phyloP scores from a whole-genome alignment of 2,888 invertebrate genomes.

The Baronia brevicornis region DNA sequence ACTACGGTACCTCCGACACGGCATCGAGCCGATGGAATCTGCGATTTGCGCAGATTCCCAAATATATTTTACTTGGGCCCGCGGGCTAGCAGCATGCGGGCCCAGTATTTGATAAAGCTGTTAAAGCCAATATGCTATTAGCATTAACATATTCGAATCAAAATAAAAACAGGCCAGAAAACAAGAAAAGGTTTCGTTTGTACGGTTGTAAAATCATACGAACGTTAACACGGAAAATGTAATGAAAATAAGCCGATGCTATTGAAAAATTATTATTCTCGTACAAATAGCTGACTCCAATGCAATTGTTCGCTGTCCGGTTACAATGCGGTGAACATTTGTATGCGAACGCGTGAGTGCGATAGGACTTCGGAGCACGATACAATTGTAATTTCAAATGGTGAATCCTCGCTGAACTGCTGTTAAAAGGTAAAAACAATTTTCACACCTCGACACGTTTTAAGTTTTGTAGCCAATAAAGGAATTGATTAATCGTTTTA shows the following conservation, averaged over 20 bases:
- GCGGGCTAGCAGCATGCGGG: too few species aligned
- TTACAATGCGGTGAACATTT: conserved; percentile 34
- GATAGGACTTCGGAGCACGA: conserved; percentile 12
- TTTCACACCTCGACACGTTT: too few species aligned
- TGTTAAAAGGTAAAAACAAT: too few species aligned
- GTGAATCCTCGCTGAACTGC: too few species aligned
- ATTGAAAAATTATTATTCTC: conserved; percentile 24
- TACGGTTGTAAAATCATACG: conserved; percentile 9
- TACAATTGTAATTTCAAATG: conserved; percentile 14
- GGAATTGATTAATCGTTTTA: too few species aligned
- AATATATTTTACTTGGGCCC: too few species aligned
- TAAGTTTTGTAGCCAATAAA: too few species aligned
- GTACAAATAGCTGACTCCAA: conserved; percentile 17
- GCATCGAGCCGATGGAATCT: too few species aligned
- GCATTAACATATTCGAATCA: neutral
- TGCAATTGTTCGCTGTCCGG: conserved; percentile 24
- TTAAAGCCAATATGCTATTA: neutral
- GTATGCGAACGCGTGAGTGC: conserved; percentile 26
- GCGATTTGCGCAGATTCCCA: too few species aligned
- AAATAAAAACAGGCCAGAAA: neutral
- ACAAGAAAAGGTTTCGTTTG: neutral
- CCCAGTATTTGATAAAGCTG: too few species aligned
- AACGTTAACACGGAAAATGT: conserved; percentile 13
- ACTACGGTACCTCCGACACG: too few species aligned
- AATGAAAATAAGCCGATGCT: conserved; percentile 14